phyloP scores from a whole-genome alignment of 2,888 invertebrate genomes.

The Papilio elwesi region DNA sequence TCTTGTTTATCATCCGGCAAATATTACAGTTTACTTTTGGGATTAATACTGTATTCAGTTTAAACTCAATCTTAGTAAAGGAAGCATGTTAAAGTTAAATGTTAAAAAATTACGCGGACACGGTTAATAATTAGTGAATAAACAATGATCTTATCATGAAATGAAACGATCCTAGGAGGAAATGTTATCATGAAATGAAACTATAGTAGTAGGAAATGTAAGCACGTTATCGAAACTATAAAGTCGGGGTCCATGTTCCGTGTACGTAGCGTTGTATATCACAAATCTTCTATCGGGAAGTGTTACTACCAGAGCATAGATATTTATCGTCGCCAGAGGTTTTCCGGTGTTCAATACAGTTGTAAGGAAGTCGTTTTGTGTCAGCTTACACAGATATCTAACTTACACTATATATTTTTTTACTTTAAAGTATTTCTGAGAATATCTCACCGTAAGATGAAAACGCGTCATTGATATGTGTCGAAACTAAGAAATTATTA shows the following conservation, averaged over 20 bases:
- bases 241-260: constrained; percentile 3
- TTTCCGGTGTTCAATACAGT: neutral
- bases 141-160: neutral
- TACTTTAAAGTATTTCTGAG: neutral
- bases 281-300: constrained; percentile 17
- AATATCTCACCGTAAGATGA: neutral
- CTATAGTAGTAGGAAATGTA: constrained; percentile 21
- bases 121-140: neutral
- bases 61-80: neutral
- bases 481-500: too few species aligned
- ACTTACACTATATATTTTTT: too few species aligned
- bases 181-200: neutral
- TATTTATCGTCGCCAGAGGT: constrained; percentile 11
- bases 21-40: too few species aligned
- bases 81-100: neutral
- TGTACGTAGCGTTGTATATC: neutral
- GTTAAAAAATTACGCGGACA: neutral
- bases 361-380: neutral
- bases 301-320: constrained; percentile 10
- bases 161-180: neutral
- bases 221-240: neutral
- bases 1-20: too few species aligned
- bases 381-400: neutral
- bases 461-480: too few species aligned
- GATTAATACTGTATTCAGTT: too few species aligned